These are phyloP conservation scores for Carassius auratus DNA, from an alignment of 2,113 vertebrate species.

Conservation along the genomic window DNA sequence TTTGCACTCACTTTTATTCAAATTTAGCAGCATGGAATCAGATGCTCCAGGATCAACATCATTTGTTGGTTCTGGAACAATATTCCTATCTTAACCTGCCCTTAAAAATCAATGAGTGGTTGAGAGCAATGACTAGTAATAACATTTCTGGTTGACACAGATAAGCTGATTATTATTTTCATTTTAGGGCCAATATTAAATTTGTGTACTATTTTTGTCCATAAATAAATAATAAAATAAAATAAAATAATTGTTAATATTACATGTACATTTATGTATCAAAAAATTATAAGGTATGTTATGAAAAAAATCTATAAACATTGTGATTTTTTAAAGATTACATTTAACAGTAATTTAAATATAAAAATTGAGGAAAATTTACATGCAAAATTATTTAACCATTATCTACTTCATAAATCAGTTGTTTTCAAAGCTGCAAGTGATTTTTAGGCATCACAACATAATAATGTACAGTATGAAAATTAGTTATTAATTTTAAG, in stretches of 20 bases:
- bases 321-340: too few species aligned
- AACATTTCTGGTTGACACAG: neutral
- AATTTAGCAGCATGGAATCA: neutral
- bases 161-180: conserved; percentile 6
- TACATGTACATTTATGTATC: neutral
- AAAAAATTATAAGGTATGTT: neutral
- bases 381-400: too few species aligned
- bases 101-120: neutral
- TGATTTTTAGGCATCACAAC: too few species aligned
- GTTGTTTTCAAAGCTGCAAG: too few species aligned
- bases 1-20: neutral
- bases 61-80: neutral
- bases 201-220: too few species aligned
- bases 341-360: too few species aligned
- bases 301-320: too few species aligned
- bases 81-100: neutral
- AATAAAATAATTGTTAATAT: neutral
- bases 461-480: too few species aligned
- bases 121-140: neutral
- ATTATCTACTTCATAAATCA: too few species aligned
- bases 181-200: neutral
- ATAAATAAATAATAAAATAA: too few species aligned
- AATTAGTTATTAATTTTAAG: too few species aligned
- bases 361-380: too few species aligned
- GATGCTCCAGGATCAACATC: neutral